Evolutionary conservation across 92 coral and sea anemone genomes (phyloP).

Genomic region (Zoanthus sansibaricus): DNA sequence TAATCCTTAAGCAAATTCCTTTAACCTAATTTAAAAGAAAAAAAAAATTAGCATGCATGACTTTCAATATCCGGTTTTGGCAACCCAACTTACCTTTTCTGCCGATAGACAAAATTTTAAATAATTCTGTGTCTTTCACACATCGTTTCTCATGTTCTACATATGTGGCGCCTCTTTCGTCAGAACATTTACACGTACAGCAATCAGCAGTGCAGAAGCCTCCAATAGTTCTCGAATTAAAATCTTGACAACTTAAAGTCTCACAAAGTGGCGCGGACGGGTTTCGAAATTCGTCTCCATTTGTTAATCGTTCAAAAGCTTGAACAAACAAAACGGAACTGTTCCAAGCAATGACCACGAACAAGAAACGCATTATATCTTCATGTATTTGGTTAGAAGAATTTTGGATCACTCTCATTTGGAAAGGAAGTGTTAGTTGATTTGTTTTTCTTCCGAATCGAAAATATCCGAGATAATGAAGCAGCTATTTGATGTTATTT

Average conservation of each 20-base stretch:
- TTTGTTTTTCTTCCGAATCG: background rate
- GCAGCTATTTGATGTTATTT: background rate
- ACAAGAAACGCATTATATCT: background rate
- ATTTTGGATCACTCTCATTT: background rate
- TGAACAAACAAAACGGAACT: background rate
- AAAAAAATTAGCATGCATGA: no score
- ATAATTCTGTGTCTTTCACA: background rate
- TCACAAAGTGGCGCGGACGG: background rate
- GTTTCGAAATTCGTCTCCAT: conserved; percentile 21
- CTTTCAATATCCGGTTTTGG: no score
- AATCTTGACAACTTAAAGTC: background rate
- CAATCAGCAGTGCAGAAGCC: conserved; percentile 8
- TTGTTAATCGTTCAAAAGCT: conserved; percentile 23
- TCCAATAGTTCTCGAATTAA: background rate
- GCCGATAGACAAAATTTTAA: background rate
- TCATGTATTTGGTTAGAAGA: background rate
- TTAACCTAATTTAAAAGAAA: no score
- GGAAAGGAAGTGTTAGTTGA: background rate
- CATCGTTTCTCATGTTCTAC: conserved; percentile 16
- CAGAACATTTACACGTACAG: conserved; percentile 22
- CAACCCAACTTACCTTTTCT: background rate
- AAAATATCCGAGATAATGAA: background rate
- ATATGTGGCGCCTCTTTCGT: background rate
- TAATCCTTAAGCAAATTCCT: no score
- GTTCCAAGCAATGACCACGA: background rate